phyloP scores from a whole-genome alignment of 2,113 vertebrate genomes.

The Silurus glanis region DNA sequence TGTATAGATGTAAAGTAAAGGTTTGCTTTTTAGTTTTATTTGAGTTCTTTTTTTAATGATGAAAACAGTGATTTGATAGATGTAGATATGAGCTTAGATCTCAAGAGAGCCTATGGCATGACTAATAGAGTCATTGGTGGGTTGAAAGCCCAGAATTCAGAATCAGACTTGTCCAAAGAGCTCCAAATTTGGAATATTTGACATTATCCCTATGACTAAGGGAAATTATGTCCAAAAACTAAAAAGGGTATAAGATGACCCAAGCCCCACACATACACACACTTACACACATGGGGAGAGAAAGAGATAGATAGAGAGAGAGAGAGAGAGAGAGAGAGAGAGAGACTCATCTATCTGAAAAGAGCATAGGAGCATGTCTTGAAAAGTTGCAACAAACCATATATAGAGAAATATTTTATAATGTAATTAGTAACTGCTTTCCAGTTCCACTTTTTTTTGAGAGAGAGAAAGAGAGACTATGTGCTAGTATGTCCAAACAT shows the following conservation, averaged over 20 bases:
- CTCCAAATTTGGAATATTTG: neutral
- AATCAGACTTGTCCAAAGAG: neutral
- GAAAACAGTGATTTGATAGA: neutral
- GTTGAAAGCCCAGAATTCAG: neutral
- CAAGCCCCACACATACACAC: neutral
- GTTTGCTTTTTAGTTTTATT: neutral
- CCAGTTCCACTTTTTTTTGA: too few species aligned
- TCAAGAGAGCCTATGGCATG: neutral
- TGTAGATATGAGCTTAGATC: neutral
- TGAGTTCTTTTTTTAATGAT: neutral
- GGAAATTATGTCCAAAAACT: neutral
- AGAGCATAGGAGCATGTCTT: too few species aligned
- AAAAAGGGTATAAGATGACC: neutral
- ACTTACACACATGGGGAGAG: neutral
- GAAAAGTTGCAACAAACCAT: too few species aligned
- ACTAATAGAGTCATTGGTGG: neutral
- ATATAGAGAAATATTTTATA: too few species aligned
- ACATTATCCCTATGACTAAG: constrained; percentile 9
- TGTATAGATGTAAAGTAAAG: neutral
- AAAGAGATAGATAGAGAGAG: neutral
- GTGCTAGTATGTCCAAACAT: too few species aligned
- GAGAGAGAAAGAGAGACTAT: too few species aligned
- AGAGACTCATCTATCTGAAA: too few species aligned
- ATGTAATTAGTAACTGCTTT: too few species aligned
- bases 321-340: too few species aligned